A percentile compares a stretch with the other conserved stretches of the same genome.
Conservation (phyloP, 2,797 vertebrate genomes). For the Dipus sagitta region DNA sequence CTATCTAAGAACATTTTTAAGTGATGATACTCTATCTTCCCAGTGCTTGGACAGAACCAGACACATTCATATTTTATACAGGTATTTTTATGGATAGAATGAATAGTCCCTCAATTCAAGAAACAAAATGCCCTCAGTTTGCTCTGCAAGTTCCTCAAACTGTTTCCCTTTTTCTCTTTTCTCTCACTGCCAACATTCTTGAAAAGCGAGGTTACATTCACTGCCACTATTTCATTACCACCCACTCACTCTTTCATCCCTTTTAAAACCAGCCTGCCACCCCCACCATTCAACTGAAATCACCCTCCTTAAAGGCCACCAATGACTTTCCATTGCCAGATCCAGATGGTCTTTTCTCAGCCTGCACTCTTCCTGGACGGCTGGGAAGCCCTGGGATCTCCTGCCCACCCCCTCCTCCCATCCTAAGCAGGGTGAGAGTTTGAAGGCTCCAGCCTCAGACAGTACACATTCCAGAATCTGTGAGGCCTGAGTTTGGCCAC, state of each 20-base stretch:
- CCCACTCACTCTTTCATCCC: conserved; percentile 35
- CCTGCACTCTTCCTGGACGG: not conserved
- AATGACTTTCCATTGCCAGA: conserved; percentile 3
- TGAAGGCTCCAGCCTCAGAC: not conserved
- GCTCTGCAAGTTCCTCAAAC: conserved; percentile 5
- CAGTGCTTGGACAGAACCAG: not conserved
- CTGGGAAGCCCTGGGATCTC: not conserved
- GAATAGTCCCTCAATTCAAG: not conserved
- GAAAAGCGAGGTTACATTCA: not conserved
- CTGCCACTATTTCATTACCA: not conserved
- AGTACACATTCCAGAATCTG: not conserved
- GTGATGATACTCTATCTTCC: not conserved
- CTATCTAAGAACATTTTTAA: not conserved
- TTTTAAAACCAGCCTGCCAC: conserved; percentile 40
- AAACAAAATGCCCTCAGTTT: not conserved
- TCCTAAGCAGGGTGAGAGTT: rapidly evolving
- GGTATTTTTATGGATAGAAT: not conserved
- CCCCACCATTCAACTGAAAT: conserved; percentile 41
- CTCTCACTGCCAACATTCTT: conserved; percentile 43
- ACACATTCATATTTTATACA: not conserved
- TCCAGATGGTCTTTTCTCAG: not conserved
- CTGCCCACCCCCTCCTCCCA: too few species aligned
- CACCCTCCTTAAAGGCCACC: conserved; percentile 1
- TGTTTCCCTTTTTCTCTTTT: conserved; percentile 12
- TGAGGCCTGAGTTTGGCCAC: conserved; percentile 40